Evolutionary conservation across 2,888 invertebrate genomes (phyloP).

Genomic region (Pomacea canaliculata): DNA sequence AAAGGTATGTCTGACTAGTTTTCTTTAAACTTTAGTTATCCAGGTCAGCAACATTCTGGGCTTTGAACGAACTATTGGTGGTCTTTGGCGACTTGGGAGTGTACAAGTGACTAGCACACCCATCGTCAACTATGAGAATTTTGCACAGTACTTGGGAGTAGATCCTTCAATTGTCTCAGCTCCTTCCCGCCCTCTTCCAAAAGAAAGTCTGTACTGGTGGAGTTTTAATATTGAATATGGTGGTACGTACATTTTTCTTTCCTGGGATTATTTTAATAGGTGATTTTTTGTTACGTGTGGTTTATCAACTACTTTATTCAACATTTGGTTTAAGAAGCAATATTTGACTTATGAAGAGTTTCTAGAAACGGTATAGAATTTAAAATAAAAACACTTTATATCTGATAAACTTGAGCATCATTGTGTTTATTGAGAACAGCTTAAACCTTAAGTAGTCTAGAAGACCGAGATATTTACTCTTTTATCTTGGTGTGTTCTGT

Average conservation of each 20-base stretch:
- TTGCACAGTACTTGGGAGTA: conserved; percentile 43
- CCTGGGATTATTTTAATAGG: background rate
- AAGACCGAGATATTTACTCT: no score
- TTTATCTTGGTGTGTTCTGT: no score
- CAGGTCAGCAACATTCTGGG: conserved; percentile 51
- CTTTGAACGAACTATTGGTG: conserved; percentile 49
- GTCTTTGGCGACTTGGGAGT: conserved; percentile 47
- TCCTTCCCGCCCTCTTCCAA: conserved; percentile 32
- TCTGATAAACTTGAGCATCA: background rate
- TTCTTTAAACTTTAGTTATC: conserved; percentile 41
- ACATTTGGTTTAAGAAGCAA: no score
- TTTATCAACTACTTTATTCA: no score
- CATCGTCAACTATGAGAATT: conserved; percentile 43
- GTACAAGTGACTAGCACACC: conserved; percentile 46
- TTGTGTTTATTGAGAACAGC: no score
- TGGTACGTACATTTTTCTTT: conserved; percentile 33
- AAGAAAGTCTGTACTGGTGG: conserved; percentile 48
- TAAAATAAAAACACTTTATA: no score
- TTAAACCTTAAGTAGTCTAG: no score
- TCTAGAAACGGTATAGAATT: no score
- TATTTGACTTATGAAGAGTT: no score
- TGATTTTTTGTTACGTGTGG: background rate
- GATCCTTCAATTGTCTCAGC: conserved; percentile 31
- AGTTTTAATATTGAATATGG: conserved; percentile 45
- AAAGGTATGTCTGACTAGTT: no score